A percentile compares a stretch with the other conserved stretches of the same genome.
Evolutionary conservation across 2,888 invertebrate genomes (phyloP).

Genomic region (Drosophila rellima): DNA sequence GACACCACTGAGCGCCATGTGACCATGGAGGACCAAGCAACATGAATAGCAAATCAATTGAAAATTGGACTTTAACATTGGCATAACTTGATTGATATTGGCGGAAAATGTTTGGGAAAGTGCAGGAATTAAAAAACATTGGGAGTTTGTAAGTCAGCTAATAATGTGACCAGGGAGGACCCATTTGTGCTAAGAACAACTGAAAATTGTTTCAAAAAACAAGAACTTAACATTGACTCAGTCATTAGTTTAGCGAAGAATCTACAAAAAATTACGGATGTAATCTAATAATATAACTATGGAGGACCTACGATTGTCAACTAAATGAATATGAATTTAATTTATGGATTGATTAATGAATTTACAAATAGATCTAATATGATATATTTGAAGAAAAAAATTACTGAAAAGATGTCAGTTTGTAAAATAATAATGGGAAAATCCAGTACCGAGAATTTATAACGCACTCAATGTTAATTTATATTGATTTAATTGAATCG

Average conservation of each 20-base stretch:
- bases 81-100: neutral
- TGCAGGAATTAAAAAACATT: neutral
- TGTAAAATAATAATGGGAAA: neutral
- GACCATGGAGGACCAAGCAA: conserved; percentile 2
- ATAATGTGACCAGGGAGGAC: neutral
- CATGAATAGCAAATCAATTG: conserved; percentile 1
- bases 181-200: neutral
- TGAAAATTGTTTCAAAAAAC: too few species aligned
- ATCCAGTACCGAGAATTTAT: too few species aligned
- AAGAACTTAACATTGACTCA: neutral
- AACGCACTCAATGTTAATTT: too few species aligned
- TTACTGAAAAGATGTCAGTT: neutral
- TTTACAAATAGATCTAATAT: neutral
- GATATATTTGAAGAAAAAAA: neutral
- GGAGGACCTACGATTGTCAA: neutral
- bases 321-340: neutral
- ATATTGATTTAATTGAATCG: too few species aligned
- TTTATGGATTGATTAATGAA: neutral
- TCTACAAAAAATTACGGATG: neutral
- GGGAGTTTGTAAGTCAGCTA: too few species aligned
- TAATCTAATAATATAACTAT: neutral
- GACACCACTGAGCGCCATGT: neutral
- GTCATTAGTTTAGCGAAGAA: neutral
- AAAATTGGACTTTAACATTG: neutral
- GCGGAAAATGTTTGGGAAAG: neutral